Conservation (phyloP, 2,113 vertebrate genomes). For the Dromas ardeola region DNA sequence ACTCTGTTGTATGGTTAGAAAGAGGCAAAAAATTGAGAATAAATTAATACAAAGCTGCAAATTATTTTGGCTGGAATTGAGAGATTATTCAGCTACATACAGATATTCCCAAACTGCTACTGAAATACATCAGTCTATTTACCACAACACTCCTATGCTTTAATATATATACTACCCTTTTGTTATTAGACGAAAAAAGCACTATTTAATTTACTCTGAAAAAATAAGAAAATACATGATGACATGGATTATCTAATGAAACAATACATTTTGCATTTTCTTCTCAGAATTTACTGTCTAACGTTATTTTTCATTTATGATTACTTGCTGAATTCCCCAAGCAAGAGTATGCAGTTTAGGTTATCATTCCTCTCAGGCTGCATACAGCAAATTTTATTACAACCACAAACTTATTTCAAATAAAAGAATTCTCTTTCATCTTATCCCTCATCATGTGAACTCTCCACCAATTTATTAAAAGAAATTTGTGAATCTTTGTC, state of each 20-base stretch:
- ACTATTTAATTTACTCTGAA: background rate
- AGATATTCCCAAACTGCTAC: background rate
- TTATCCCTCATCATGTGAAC: background rate
- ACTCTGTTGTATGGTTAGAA: background rate
- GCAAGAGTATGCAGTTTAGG: background rate
- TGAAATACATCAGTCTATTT: background rate
- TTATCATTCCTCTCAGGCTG: background rate
- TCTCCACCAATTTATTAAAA: background rate
- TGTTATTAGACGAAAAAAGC: background rate
- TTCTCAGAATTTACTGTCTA: background rate
- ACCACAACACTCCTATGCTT: background rate
- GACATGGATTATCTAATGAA: background rate
- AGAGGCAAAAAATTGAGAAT: background rate
- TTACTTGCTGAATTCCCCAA: background rate
- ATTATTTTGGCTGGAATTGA: background rate
- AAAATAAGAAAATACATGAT: background rate
- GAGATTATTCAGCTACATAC: background rate
- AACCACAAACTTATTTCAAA: background rate
- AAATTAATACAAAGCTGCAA: background rate
- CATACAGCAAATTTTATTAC: background rate
- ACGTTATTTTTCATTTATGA: background rate
- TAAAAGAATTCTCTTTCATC: background rate
- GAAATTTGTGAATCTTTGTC: background rate
- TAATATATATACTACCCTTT: background rate
- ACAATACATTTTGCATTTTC: background rate